Percentiles rank a stretch among this genome's conserved stretches.
phyloP scores from a whole-genome alignment of 1,140 invertebrate species.

The Paraescarpia echinospica region DNA sequence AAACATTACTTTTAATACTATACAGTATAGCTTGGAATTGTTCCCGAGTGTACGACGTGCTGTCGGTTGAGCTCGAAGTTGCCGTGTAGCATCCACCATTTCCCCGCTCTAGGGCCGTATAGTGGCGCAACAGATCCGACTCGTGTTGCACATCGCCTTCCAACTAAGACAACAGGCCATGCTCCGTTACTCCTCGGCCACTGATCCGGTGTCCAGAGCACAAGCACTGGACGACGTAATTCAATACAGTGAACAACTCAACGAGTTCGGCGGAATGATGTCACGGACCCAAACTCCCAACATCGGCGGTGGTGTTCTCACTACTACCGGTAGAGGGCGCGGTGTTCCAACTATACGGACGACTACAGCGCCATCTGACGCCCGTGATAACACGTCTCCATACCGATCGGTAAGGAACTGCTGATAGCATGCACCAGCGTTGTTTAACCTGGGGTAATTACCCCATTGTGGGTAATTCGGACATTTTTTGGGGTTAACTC shows the following conservation, averaged over 20 bases:
- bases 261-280: conserved; percentile 6
- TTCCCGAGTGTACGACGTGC: too few species aligned
- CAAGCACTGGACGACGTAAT: background rate
- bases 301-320: too few species aligned
- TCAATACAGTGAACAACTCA: background rate
- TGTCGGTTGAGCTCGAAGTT: too few species aligned
- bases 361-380: background rate
- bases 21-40: too few species aligned
- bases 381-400: background rate
- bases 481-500: too few species aligned
- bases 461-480: too few species aligned
- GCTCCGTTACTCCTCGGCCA: background rate
- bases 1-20: too few species aligned
- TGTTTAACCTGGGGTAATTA: too few species aligned
- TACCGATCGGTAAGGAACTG: background rate
- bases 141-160: background rate
- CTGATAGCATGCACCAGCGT: background rate
- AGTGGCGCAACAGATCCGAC: background rate
- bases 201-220: background rate
- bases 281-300: background rate
- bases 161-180: background rate
- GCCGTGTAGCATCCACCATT: too few species aligned
- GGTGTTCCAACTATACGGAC: too few species aligned
- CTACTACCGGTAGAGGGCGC: background rate
- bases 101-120: background rate